Base-by-base conservation (phyloP, 2,888 invertebrate genomes). In the Anoplius nigerrimus region DNA sequence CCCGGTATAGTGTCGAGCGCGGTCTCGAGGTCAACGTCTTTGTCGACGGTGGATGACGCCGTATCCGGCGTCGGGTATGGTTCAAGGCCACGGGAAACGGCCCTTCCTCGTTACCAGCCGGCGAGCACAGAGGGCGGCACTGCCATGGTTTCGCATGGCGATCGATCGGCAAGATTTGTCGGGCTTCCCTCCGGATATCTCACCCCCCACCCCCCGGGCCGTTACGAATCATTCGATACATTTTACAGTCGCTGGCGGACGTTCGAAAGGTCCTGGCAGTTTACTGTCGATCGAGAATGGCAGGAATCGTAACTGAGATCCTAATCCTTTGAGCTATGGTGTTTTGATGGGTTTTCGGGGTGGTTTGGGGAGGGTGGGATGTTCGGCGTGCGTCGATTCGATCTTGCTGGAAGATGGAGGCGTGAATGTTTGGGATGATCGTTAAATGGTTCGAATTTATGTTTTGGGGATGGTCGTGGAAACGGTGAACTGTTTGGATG, bases 81-180 rank as follows among this genome's bases (percentile, higher is more conserved):
- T 69, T 74, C 77, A 79, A 80, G 76, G 76, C 72, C 76, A 73
- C 56, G 56, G 43, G 59, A 56, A 61, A 51, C 64, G 56, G 67
- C 68, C 61, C 62, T 74, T 57, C 67, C 55, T 65, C 34, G 74
- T 72, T 82, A 58, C 77, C 42, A 63, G 54, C 45, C 46, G 43
- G 46, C n/a, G 42, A 75, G 76, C 67, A 69, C 65, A 77, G 84
- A 84, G 81, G 84, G 76, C 84, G 81, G 75, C 83, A 84, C 71
- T 22, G 43, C 59, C 21, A 21, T 18, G 52, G 58, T 43, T 46
- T 43, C 48, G 59, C 48, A 13, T 20, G 57, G 18, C 77, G 74
- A 81, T 81, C 81, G 81, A 81, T 81, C 48, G 61, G 18, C n/a
- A 48, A 71, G 76, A 81, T 81, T 81, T 70, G 61, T 71, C 59